Evolutionary conservation across 2,888 invertebrate genomes (phyloP).

Genomic region (Anthoptus insignis): DNA sequence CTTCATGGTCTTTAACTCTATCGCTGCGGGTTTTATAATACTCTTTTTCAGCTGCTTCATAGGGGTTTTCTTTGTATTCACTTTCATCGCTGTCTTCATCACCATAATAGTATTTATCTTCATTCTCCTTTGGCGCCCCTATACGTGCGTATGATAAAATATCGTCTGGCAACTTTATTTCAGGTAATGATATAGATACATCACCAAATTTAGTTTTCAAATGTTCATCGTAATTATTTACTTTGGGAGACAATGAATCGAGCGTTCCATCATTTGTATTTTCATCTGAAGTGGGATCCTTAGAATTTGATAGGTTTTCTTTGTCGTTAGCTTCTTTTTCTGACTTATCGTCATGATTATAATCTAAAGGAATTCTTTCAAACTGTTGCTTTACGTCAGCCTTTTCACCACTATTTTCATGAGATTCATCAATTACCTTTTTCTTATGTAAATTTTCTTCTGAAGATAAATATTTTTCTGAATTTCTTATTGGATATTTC

Average conservation of each 20-base stretch:
- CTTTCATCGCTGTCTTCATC: conserved; percentile 54
- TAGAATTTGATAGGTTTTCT: conserved; percentile 43
- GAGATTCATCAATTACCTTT: conserved; percentile 30
- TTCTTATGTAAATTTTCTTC: conserved; percentile 35
- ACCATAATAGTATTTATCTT: conserved; percentile 57
- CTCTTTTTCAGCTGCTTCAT: conserved; percentile 48
- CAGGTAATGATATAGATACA: conserved; percentile 74
- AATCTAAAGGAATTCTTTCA: conserved; percentile 79
- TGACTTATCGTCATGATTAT: conserved; percentile 63
- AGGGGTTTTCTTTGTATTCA: conserved; percentile 52
- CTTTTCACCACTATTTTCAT: conserved; percentile 52
- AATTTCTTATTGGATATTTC: conserved; percentile 22
- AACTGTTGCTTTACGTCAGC: conserved; percentile 76
- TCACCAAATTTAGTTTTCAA: conserved; percentile 77
- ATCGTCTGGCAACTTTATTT: conserved; percentile 81
- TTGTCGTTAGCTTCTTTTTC: conserved; percentile 53
- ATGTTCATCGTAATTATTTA: conserved; percentile 69
- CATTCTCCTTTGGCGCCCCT: conserved; percentile 56
- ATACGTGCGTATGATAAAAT: conserved; percentile 70
- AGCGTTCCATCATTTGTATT: conserved; percentile 57
- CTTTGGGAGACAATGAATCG: conserved; percentile 60
- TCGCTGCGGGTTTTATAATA: conserved; percentile 34
- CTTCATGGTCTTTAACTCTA: conserved; percentile 55
- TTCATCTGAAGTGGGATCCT: conserved; percentile 49
- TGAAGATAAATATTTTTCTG: conserved; percentile 11